Evolutionary conservation across 2,113 vertebrate species (phyloP).

Genomic region (Anoplopoma fimbria): DNA sequence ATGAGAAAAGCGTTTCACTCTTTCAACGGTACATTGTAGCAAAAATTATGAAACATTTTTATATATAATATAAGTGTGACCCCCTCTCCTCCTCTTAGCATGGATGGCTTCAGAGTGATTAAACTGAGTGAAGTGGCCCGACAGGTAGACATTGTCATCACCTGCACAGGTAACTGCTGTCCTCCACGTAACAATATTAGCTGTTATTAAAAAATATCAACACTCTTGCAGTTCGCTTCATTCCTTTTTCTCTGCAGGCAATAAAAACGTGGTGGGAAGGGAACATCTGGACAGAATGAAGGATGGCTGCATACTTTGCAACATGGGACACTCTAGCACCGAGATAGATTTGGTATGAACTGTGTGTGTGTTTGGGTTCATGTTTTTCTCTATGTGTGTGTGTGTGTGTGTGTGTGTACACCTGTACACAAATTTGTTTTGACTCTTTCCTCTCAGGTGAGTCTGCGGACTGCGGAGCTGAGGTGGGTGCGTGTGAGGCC

Average conservation of each 20-base stretch:
- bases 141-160: slow-evolving; percentile 93
- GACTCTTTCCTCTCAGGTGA: slow-evolving; percentile 80
- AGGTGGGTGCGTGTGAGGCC: slow-evolving; percentile 93
- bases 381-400: background rate
- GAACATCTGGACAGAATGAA: slow-evolving; percentile 94
- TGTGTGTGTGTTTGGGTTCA: background rate
- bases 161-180: slow-evolving; percentile 92
- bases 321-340: slow-evolving; percentile 96
- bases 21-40: background rate
- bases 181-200: background rate
- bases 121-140: slow-evolving; percentile 90
- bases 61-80: slow-evolving; percentile 13
- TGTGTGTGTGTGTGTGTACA: background rate
- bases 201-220: background rate
- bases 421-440: background rate
- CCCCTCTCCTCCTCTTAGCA: slow-evolving; percentile 80
- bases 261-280: slow-evolving; percentile 92
- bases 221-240: background rate
- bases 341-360: slow-evolving; percentile 93
- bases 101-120: slow-evolving; percentile 94
- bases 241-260: slow-evolving; percentile 81
- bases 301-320: slow-evolving; percentile 94
- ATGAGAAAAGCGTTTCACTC: slow-evolving; percentile 6
- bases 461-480: slow-evolving; percentile 90
- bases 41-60: slow-evolving; percentile 10